These are phyloP conservation scores for Muscicapa striata DNA, from an alignment of 2,797 vertebrate genomes.

Conservation along the genomic window DNA sequence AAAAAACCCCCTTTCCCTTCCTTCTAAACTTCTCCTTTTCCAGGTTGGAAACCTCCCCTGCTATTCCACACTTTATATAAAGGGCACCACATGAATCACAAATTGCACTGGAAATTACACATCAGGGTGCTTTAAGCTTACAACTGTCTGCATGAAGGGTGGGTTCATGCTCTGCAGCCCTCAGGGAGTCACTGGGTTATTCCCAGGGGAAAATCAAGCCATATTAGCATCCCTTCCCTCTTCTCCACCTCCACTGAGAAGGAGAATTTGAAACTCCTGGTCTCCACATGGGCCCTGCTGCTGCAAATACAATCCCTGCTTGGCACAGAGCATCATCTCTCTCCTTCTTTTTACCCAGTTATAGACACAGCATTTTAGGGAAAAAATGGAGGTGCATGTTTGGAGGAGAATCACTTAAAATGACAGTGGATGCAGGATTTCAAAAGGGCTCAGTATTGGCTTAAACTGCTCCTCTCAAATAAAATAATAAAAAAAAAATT, in stretches of 20 bases:
- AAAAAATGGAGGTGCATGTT: neutral
- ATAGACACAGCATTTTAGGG: neutral
- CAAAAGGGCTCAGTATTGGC: neutral
- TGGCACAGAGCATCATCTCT: neutral
- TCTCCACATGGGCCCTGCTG: neutral
- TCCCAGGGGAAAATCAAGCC: neutral
- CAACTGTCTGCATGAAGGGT: neutral
- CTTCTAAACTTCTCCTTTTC: neutral
- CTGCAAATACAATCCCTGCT: neutral
- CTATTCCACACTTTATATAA: neutral
- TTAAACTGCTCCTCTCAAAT: neutral
- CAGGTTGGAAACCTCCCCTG: neutral
- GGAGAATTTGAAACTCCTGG: neutral
- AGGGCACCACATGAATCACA: neutral
- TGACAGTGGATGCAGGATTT: neutral
- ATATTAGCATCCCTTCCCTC: neutral
- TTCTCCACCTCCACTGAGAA: neutral
- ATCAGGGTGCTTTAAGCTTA: neutral
- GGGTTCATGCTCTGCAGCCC: neutral
- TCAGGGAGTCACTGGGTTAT: neutral
- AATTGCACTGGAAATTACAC: neutral
- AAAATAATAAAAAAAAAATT: neutral
- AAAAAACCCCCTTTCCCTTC: neutral
- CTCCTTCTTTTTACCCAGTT: neutral
- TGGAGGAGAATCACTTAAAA: neutral